Base-by-base conservation (phyloP, 2,888 invertebrate species). In the Ephialtes manifestator region DNA sequence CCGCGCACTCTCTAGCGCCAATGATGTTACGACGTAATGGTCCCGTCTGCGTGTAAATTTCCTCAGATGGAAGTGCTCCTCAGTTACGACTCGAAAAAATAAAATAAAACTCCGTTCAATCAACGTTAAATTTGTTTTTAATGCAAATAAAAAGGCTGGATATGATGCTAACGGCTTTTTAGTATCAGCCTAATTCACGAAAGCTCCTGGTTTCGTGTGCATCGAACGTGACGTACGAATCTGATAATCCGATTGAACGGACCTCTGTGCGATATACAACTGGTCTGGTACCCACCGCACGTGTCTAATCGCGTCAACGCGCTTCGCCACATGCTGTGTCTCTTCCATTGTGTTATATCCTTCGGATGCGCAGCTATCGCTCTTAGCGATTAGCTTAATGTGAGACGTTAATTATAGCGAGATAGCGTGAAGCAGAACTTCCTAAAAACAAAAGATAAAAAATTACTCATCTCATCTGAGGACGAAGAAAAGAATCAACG, bases 161-260 rank as follows among this genome's bases (percentile, higher is more conserved):
- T 60, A 60, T 31, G 46, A 28, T 2, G 74, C 31, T 13, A 31
- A 31, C 20, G 31, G 11, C 28, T 39, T 46, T 53, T n/a, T 67
- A 48, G 43, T 60, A 58, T 39, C 76, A 18, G 31, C 24, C 60
- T 75, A 35, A 80, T 46, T 31, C 51, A 31, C 53, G 51, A 60
- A 48, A 31, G 65, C 55, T 43, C 65, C 63, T 51, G 48, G 81
- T 53, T 71, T 48, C 39, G 55, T 48, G 39, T 70, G 74, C 68
- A 70, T 79, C 67, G 68, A 85, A 79, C 81, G 75, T 79, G 81
- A 85, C 77, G 83, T 75, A 85, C 79, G 76, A 71, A 81, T 81
- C 82, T 84, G 85, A 85, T 86, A 86, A 87, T 87, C 85, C 80
- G 84, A 87, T 87, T 87, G 82, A 84, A 79, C 83, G 81, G 63